Percentiles rank a stretch among this genome's conserved stretches.
phyloP scores from a whole-genome alignment of 1,140 invertebrate species.

The Ooceraea biroi region DNA sequence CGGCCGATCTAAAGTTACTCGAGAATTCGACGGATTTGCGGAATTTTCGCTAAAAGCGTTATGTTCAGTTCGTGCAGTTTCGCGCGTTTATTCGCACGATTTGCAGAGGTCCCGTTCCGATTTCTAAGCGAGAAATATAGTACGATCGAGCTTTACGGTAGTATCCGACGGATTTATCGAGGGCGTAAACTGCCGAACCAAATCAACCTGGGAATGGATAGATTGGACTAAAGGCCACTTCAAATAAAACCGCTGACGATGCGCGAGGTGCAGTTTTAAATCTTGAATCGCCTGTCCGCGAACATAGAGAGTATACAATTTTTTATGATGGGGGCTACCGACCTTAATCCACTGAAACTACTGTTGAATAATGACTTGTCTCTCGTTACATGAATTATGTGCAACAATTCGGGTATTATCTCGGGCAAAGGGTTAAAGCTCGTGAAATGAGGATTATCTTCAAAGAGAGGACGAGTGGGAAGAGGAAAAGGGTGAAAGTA shows the following conservation, averaged over 20 bases:
- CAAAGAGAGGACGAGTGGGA: background rate
- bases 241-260: constrained; percentile 45
- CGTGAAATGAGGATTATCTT: constrained; percentile 24
- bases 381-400: constrained; percentile 36
- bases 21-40: constrained; percentile 18
- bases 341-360: constrained; percentile 51
- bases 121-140: constrained; percentile 53
- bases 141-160: background rate
- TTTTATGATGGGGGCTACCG: background rate
- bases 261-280: constrained; percentile 37
- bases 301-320: background rate
- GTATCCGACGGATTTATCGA: constrained; percentile 45
- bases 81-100: constrained; percentile 36
- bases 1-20: constrained; percentile 19
- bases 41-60: constrained; percentile 20
- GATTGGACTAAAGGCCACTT: constrained; percentile 31
- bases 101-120: constrained; percentile 9
- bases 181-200: constrained; percentile 19
- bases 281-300: background rate
- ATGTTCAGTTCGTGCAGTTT: background rate
- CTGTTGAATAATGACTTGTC: constrained; percentile 57
- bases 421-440: constrained; percentile 3
- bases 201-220: constrained; percentile 32
- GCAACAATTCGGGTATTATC: constrained; percentile 2
- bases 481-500: background rate